Evolutionary conservation across 2,888 invertebrate species (phyloP), one percentile per base, ranked within the genome.

Genomic region (Cheiracanthium punctorium): DNA sequence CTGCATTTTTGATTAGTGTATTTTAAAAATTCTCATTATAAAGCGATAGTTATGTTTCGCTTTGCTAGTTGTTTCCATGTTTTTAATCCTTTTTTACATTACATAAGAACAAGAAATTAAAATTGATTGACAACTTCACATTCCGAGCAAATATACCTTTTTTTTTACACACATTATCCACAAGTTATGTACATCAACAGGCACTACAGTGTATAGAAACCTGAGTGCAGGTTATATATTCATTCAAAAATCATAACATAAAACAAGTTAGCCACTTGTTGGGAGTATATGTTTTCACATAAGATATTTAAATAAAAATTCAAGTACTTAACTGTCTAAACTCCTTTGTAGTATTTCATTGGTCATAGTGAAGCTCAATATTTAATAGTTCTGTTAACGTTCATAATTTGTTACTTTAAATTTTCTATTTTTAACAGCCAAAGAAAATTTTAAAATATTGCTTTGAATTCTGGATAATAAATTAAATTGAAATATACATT

Each of bases 171-270:
- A 4, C 58, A 20, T 1, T 58, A 58, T 58, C 12, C 17, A 58
- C 43, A 48, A 7, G 2, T 48, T 48, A 48, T 48, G 14, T 24
- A 58, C 24, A 58, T 58, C 24, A 24, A 58, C 58, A 58, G 58
- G 58, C 58, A 58, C 58, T 58, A 24, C 24, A 58, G 24, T 58
- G 58, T 58, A 58, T 24, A 58, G 58, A 58, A 37, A 48, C 43
- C 17, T 17, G 7, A 48, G 43, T 48, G 43, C 43, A 58, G 24
- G 48, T 24, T 24, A 58, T 1, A 58, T 58, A 20, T 58, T 58
- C 58, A 20, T 24, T 58, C 58, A 1, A 58, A 58, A 58, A 58
- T 58, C 20, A 58, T 2, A 58, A 24, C 24, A 58, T 24, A 58
- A 24, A 58, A 24, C n/a, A n/a, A n/a, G n/a, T 24, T 20, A 58